A percentile compares a stretch with the other conserved stretches of the same genome.
phyloP scores from a whole-genome alignment of 92 coral and sea anemone genomes.

The Umimayanthus chanpuru region DNA sequence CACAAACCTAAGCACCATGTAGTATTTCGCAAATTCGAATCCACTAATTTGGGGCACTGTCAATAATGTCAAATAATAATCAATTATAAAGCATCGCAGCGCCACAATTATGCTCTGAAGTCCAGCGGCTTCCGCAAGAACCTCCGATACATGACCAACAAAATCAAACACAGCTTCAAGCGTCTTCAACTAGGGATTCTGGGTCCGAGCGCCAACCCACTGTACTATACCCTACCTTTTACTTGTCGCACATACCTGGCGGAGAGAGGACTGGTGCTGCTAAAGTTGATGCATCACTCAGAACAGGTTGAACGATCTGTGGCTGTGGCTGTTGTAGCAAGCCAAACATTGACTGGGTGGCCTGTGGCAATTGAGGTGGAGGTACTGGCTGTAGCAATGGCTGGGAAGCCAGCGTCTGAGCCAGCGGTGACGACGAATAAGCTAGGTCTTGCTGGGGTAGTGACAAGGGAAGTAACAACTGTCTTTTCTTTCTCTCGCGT shows the following conservation, averaged over 20 bases:
- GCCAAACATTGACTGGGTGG: constrained; percentile 6
- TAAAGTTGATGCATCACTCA: constrained; percentile 3
- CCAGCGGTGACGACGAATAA: not conserved
- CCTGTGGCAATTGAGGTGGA: constrained; percentile 10
- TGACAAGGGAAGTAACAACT: constrained; percentile 18
- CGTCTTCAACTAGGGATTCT: not conserved
- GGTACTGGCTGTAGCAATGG: not conserved
- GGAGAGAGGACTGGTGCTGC: constrained; percentile 18
- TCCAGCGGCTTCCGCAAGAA: not conserved
- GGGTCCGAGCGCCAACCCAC: no score
- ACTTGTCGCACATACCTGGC: not conserved
- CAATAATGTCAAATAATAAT: no score
- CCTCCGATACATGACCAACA: not conserved
- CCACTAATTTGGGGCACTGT: no score
- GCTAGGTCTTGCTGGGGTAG: not conserved
- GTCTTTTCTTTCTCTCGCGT: constrained; percentile 20
- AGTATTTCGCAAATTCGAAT: no score
- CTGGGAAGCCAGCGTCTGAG: constrained; percentile 25
- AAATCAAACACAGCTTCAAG: no score
- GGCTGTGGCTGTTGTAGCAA: constrained; percentile 23
- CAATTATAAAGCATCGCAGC: no score
- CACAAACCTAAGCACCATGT: no score
- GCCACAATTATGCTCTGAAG: no score
- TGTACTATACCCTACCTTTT: not conserved
- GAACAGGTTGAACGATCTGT: constrained; percentile 15